Evolutionary conservation across 2,888 invertebrate species (phyloP), one percentile per base, ranked within the genome.

Genomic region (Protonemura montana): DNA sequence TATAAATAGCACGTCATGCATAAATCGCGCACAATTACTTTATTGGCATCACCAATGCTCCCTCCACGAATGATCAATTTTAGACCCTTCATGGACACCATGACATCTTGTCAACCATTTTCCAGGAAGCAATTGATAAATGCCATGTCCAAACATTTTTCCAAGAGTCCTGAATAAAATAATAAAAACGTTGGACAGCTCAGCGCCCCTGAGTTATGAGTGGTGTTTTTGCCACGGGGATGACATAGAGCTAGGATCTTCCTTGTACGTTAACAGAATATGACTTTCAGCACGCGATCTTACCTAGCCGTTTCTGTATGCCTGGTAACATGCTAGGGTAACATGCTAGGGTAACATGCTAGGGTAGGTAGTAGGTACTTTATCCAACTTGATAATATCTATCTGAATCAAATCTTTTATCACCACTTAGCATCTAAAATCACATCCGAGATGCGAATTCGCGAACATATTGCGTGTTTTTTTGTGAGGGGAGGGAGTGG

Each of bases 71-170:
- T n/a, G n/a, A n/a, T n/a, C n/a, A n/a, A n/a, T n/a, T n/a, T n/a
- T n/a, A n/a, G n/a, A n/a, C n/a, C n/a, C n/a, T n/a, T n/a, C n/a
- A n/a, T n/a, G n/a, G n/a, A n/a, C n/a, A n/a, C n/a, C n/a, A n/a
- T n/a, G 41, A 13, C 41, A 59, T 7, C 59, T 2, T 59, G 21
- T 21, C 59, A 10, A 59, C 7, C 59, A 59, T 7, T 21, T 59
- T 59, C 59, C 59, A 59, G 59, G 59, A 59, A 59, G 59, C 59
- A 59, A 59, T 59, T 59, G 59, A 59, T 59, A 59, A 10, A 59
- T 59, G 59, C 21, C 59, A 59, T 59, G 13, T 59, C 59, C 59
- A 59, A 59, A 59, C 59, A 59, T 59, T 59, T 59, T 13, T 13
- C 59, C 59, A 59, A 59, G 59, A 59, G 59, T 21, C 59, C 1